These are phyloP conservation scores for Brassicogethes aeneus DNA, from an alignment of 2,888 invertebrate genomes.

Conservation along the genomic window DNA sequence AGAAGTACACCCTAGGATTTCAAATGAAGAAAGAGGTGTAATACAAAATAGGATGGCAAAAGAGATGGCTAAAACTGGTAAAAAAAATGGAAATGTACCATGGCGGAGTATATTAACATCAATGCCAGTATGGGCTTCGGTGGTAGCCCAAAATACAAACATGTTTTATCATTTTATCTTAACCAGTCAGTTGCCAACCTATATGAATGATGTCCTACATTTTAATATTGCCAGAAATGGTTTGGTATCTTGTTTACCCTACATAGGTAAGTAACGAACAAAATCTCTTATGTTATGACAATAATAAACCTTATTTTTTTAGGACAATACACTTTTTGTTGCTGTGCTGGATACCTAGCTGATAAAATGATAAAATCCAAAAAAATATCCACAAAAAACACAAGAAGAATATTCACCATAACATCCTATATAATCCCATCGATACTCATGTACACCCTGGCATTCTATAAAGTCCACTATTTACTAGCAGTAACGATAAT, in stretches of 20 bases:
- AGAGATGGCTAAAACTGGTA: conserved; percentile 13
- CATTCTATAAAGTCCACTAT: background rate
- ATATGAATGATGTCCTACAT: background rate
- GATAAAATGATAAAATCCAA: background rate
- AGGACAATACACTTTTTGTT: conserved; percentile 1
- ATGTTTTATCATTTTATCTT: background rate
- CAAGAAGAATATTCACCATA: background rate
- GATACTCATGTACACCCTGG: background rate
- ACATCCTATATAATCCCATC: background rate
- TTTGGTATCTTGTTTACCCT: background rate
- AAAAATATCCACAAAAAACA: background rate
- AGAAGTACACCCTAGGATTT: conserved; percentile 68
- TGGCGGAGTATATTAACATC: conserved; percentile 61
- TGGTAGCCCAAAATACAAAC: conserved; percentile 57
- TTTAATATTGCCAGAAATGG: background rate
- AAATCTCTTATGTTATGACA: no score
- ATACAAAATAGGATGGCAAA: conserved; percentile 20
- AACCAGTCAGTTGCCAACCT: background rate
- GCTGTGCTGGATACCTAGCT: background rate
- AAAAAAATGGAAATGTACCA: conserved; percentile 62
- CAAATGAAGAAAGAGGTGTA: conserved; percentile 48
- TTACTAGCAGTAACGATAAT: background rate
- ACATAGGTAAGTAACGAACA: background rate
- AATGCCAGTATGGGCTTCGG: conserved; percentile 71
- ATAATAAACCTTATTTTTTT: no score